Evolutionary conservation across 2,888 invertebrate species (phyloP).

Genomic region (Sphinx pinastri): DNA sequence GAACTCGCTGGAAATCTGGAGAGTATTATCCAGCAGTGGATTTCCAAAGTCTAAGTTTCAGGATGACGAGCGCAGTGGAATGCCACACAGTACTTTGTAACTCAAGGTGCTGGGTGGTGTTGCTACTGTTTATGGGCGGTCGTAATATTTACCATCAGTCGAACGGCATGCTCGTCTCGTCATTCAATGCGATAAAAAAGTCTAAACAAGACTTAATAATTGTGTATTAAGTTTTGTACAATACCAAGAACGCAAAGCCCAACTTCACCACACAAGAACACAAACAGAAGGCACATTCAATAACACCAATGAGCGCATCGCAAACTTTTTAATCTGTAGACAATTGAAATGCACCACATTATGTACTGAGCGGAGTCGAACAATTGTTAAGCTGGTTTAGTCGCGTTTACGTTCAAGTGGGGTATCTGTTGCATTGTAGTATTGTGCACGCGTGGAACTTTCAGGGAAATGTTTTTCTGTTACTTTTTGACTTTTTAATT

Average conservation of each 20-base stretch:
- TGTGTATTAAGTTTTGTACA: too few relatives aligned
- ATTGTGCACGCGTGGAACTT: slow-evolving; percentile 36
- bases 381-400: slow-evolving; percentile 62
- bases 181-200: too few relatives aligned
- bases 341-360: slow-evolving; percentile 64
- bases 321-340: slow-evolving; percentile 64
- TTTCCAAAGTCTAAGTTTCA: too few relatives aligned
- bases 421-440: slow-evolving; percentile 55
- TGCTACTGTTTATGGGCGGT: too few relatives aligned
- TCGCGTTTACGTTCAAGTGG: slow-evolving; percentile 62
- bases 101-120: too few relatives aligned
- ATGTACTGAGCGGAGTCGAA: slow-evolving; percentile 52
- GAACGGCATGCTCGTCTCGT: too few relatives aligned
- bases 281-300: slow-evolving; percentile 46
- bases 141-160: too few relatives aligned
- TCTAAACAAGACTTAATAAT: too few relatives aligned
- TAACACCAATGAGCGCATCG: slow-evolving; percentile 47
- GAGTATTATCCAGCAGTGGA: too few relatives aligned
- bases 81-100: too few relatives aligned
- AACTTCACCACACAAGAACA: not conserved
- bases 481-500: slow-evolving; percentile 20
- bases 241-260: not conserved
- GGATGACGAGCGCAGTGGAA: too few relatives aligned
- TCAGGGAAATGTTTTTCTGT: slow-evolving; percentile 36
- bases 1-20: too few relatives aligned